Conservation (phyloP, 2,797 vertebrate genomes). For the Ambastaia sidthimunki region DNA sequence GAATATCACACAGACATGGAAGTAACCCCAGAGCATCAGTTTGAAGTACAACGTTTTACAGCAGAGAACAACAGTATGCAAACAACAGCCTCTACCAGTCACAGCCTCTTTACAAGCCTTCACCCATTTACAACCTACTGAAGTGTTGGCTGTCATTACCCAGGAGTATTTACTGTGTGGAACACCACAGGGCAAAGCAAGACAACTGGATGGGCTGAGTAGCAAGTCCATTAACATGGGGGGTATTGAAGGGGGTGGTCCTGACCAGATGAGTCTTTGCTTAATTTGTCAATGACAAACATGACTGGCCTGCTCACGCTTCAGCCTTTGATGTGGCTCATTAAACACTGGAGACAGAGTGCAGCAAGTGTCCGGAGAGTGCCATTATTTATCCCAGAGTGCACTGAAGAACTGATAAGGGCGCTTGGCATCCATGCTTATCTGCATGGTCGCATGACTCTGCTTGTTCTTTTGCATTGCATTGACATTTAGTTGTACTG, state of each 20-base stretch:
- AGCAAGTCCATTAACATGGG: slow-evolving; percentile 26
- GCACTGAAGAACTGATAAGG: slow-evolving; percentile 58
- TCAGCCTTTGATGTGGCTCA: slow-evolving; percentile 59
- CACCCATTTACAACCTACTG: slow-evolving; percentile 63
- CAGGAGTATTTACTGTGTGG: slow-evolving; percentile 62
- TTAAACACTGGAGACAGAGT: slow-evolving; percentile 56
- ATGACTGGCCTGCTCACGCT: slow-evolving; percentile 43
- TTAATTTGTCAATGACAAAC: slow-evolving; percentile 64
- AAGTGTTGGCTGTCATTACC: slow-evolving; percentile 64
- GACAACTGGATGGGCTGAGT: slow-evolving; percentile 29
- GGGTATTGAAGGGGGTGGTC: slow-evolving; percentile 5
- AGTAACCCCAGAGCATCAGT: no score
- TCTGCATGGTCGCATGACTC: slow-evolving; percentile 50
- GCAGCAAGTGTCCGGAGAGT: slow-evolving; percentile 45
- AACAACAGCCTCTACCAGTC: slow-evolving; percentile 54
- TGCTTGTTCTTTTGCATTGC: slow-evolving; percentile 49
- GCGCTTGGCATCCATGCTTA: slow-evolving; percentile 52
- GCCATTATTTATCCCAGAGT: slow-evolving; percentile 57
- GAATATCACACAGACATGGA: no score
- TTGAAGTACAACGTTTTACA: not conserved
- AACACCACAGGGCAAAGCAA: slow-evolving; percentile 59
- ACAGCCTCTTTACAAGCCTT: slow-evolving; percentile 63
- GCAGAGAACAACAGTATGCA: no score
- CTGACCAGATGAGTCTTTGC: slow-evolving; percentile 52
- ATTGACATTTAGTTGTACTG: slow-evolving; percentile 44